A percentile compares a stretch with the other conserved stretches of the same genome.
Conservation (phyloP, 2,113 vertebrate species). For the Anseranas semipalmata region DNA sequence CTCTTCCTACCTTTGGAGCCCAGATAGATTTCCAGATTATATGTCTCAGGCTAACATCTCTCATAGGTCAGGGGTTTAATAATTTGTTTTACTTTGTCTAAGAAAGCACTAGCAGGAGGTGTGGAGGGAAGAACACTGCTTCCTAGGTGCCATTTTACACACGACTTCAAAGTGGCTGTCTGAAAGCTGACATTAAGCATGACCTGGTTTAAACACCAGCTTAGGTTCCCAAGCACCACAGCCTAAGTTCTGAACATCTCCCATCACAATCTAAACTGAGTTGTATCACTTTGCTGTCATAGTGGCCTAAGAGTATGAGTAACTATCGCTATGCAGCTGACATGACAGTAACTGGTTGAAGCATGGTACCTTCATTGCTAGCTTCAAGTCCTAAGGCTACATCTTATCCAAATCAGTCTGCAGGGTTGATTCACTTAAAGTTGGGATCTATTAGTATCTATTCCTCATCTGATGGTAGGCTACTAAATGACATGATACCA, state of each 20-base stretch:
- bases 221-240: not conserved
- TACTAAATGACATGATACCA: not conserved
- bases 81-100: not conserved
- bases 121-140: not conserved
- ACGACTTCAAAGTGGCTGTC: not conserved
- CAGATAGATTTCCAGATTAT: not conserved
- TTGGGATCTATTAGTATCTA: not conserved
- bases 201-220: not conserved
- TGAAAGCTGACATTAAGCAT: not conserved
- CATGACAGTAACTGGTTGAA: not conserved
- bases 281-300: fast-evolving
- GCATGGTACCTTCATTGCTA: fast-evolving
- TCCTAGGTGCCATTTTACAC: not conserved
- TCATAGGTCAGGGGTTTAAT: not conserved
- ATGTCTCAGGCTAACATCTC: not conserved
- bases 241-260: not conserved
- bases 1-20: not conserved
- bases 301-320: not conserved
- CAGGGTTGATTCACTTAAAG: not conserved
- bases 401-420: not conserved
- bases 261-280: not conserved
- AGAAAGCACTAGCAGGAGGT: not conserved
- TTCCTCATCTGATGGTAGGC: not conserved
- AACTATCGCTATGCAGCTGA: not conserved
- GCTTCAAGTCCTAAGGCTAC: not conserved